phyloP scores from a whole-genome alignment of 2,888 invertebrate genomes.

The Mimas tiliae region DNA sequence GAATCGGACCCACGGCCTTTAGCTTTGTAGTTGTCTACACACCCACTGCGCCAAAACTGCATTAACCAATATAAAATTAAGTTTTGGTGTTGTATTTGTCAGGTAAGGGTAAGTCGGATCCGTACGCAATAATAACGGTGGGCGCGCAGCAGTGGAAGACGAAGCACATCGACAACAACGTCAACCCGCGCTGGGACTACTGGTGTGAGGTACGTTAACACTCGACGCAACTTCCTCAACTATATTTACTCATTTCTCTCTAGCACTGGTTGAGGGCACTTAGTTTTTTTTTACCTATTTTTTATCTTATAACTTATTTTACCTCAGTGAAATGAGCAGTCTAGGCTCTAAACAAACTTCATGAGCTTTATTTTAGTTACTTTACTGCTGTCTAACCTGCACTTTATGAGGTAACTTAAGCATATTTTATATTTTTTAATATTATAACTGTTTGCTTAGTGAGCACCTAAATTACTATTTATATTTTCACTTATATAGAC shows the following conservation, averaged over 20 bases:
- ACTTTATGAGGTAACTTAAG: constrained; percentile 4
- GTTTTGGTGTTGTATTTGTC: constrained; percentile 65
- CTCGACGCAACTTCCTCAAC: not conserved
- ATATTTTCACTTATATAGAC: constrained; percentile 14
- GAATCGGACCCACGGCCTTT: too few species aligned
- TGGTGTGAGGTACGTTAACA: constrained; percentile 95
- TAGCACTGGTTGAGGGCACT: constrained; percentile 41
- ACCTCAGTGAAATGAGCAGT: not conserved
- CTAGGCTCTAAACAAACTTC: not conserved
- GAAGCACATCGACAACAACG: constrained; percentile 95
- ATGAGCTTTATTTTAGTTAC: not conserved
- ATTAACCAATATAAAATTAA: too few species aligned
- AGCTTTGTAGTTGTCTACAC: too few species aligned
- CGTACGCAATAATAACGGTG: constrained; percentile 95
- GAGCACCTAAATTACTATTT: constrained; percentile 40
- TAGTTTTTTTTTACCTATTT: constrained; percentile 15
- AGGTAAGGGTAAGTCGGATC: constrained; percentile 98
- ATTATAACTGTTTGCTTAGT: constrained; percentile 40
- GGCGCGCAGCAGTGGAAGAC: constrained; percentile 98
- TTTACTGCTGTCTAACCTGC: not conserved
- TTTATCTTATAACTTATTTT: constrained; percentile 19
- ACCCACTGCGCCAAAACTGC: too few species aligned
- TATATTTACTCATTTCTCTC: constrained; percentile 1
- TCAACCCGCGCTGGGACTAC: constrained; percentile 98
- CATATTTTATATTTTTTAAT: not conserved